Percentiles rank a stretch among this genome's conserved stretches.
Evolutionary conservation across 2,888 invertebrate genomes (phyloP).

Genomic region (Seira musarum): DNA sequence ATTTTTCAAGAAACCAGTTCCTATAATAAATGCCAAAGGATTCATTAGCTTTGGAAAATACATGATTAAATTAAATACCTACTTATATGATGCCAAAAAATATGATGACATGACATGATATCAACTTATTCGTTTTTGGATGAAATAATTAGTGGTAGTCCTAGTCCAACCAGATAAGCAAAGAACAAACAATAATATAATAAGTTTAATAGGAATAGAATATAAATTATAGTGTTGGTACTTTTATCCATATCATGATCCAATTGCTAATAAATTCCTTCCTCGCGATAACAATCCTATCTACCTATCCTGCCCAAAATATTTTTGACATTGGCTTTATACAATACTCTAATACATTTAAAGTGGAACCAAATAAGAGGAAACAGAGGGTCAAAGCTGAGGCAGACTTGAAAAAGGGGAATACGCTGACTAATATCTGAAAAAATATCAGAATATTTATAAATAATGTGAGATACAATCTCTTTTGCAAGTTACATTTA

Average conservation of each 20-base stretch:
- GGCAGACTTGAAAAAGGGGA: constrained; percentile 20
- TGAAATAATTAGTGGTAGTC: constrained; percentile 6
- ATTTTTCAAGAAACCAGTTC: too few relatives aligned
- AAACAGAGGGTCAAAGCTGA: constrained; percentile 55
- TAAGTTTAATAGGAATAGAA: too few relatives aligned
- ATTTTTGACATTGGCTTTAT: constrained; percentile 54
- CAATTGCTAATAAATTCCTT: background rate
- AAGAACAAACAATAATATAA: too few relatives aligned
- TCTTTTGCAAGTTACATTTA: too few relatives aligned
- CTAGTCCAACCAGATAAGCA: too few relatives aligned
- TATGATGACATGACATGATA: background rate
- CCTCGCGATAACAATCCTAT: background rate
- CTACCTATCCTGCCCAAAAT: background rate
- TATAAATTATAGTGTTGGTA: background rate
- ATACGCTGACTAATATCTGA: background rate
- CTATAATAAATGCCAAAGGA: background rate
- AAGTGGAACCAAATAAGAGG: constrained; percentile 43
- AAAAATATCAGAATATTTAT: background rate
- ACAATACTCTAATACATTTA: constrained; percentile 49
- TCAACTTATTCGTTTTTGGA: too few relatives aligned
- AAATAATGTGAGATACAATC: too few relatives aligned
- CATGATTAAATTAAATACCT: too few relatives aligned
- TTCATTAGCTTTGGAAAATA: background rate
- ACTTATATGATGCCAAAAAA: background rate
- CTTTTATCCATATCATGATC: constrained; percentile 15